A percentile compares a stretch with the other conserved stretches of the same genome.
Evolutionary conservation across 2,797 vertebrate genomes (phyloP).

Genomic region (Tenualosa thibaudeaui): DNA sequence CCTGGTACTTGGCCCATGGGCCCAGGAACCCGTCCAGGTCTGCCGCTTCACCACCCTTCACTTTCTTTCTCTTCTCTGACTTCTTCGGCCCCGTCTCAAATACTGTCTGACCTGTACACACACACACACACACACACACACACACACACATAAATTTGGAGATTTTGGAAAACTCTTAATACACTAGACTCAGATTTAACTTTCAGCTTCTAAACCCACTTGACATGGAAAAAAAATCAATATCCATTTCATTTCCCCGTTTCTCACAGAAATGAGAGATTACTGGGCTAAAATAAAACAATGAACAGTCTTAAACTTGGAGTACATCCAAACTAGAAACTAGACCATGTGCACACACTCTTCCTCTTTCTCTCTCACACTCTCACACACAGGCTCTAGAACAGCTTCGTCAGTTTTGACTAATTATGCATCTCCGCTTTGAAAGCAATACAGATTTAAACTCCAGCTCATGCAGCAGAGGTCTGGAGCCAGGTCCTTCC

Average conservation of each 20-base stretch:
- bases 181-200: neutral
- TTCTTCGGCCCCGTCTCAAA: constrained; percentile 92
- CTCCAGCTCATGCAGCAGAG: neutral
- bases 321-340: neutral
- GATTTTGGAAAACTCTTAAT: too few relatives aligned
- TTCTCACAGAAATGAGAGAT: neutral
- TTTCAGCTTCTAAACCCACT: neutral
- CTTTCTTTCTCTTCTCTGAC: constrained; percentile 89
- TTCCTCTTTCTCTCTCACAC: too few relatives aligned
- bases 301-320: neutral
- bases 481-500: neutral
- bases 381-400: neutral
- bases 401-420: neutral
- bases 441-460: neutral
- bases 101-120: constrained; percentile 87
- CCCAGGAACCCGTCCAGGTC: constrained; percentile 94
- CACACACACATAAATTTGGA: too few relatives aligned
- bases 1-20: constrained; percentile 95
- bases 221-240: constrained; percentile 1
- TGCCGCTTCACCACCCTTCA: constrained; percentile 92
- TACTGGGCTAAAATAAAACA: neutral
- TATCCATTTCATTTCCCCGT: neutral
- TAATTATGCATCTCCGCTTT: neutral
- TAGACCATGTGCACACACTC: neutral
- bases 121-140: neutral